Evolutionary conservation across 2,888 invertebrate genomes (phyloP), one percentile per base, ranked within the genome.

Genomic region (Zygaena filipendulae): DNA sequence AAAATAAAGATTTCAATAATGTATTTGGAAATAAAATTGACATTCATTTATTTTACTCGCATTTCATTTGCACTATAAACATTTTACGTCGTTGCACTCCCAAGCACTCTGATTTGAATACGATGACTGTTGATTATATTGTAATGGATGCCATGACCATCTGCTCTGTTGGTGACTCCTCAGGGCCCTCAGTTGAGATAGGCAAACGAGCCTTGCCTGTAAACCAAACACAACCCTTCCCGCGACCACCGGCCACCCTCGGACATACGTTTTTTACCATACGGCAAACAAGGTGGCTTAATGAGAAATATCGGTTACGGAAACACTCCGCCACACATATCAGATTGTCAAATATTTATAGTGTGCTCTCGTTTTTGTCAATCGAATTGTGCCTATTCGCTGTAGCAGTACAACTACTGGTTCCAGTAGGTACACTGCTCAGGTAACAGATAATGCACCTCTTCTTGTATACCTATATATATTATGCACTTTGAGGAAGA

Each of bases 281-380:
- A 59, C 41, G 36, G 47, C 62, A 71, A 75, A 74, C 66, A 75
- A 56, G 45, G 42, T 43, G 49, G 48, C 49, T 61, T 69, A 75
- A 79, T 69, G 74, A 77, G 72, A 69, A 72, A 74, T 75, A 77
- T 77, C 69, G 58, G 71, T 75, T 69, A 70, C 77, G 68, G 69
- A 74, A 72, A 72, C 62, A 66, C 70, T 70, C 57, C 45, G 56
- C 47, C 47, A 52, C 52, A 47, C 53, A 59, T 68, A 67, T 66
- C 67, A 55, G 49, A 66, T 60, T 59, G 50, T 63, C 56, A 59
- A 77, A 75, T 69, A 71, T 75, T 71, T 66, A 49, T 37, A 36
- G 35, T 35, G 36, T 44, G 51, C 49, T 53, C 49, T 43, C 43
- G 35, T 50, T 57, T 52, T 56, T 48, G n/a, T n/a, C n/a, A n/a